These are phyloP conservation scores for Gallirallus australis DNA, from an alignment of 2,797 vertebrate species.

Conservation along the genomic window DNA sequence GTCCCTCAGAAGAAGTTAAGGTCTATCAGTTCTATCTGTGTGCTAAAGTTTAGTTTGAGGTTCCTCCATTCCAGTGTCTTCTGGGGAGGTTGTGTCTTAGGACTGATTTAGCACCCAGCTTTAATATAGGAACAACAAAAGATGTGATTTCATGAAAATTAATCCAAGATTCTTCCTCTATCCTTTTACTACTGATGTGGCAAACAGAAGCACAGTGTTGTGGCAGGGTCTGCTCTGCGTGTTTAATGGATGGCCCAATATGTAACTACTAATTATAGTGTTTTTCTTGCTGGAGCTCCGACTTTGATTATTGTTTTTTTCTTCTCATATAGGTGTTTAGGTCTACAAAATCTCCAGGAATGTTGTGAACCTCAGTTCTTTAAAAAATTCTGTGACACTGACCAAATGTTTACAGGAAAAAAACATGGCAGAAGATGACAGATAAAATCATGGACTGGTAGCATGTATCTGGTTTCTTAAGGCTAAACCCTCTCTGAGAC, in stretches of 20 bases:
- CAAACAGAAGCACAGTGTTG: not conserved
- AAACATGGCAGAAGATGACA: not conserved
- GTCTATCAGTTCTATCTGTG: not conserved
- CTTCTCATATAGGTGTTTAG: not conserved
- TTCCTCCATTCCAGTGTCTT: not conserved
- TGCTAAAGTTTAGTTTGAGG: not conserved
- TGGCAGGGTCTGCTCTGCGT: not conserved
- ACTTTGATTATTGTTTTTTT: not conserved
- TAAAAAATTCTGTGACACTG: not conserved
- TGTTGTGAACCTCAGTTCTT: not conserved
- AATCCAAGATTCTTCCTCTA: not conserved
- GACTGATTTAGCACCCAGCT: not conserved
- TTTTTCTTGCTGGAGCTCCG: not conserved
- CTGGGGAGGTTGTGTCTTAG: not conserved
- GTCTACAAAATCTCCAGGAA: not conserved
- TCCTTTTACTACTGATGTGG: not conserved
- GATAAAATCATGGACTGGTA: not conserved
- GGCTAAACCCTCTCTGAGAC: not conserved
- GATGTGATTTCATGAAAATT: not conserved
- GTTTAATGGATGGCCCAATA: not conserved
- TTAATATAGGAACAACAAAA: not conserved
- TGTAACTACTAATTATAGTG: not conserved
- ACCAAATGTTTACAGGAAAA: not conserved
- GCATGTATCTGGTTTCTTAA: fast-evolving
- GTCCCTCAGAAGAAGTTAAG: not conserved